A percentile compares a stretch with the other conserved stretches of the same genome.
These are phyloP conservation scores for Pitta sordida DNA, from an alignment of 2,113 vertebrate genomes.

Conservation along the genomic window DNA sequence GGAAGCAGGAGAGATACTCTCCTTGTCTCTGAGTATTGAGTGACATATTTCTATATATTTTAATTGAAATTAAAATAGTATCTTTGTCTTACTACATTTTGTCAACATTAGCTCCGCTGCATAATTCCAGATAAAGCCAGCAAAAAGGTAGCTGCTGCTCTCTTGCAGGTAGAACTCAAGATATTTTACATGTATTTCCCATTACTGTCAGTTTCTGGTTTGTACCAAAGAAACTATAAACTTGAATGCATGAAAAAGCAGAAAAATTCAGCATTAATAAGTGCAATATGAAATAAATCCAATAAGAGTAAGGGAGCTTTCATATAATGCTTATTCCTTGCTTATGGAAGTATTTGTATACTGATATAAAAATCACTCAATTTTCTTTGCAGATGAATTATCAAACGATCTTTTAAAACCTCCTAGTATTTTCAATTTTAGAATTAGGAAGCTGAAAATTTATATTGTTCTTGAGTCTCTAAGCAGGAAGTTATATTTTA, in stretches of 20 bases:
- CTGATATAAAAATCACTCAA: background rate
- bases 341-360: background rate
- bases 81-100: background rate
- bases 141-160: background rate
- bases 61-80: background rate
- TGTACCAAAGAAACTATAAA: background rate
- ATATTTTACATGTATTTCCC: background rate
- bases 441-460: background rate
- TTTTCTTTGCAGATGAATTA: background rate
- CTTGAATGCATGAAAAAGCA: background rate
- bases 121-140: background rate
- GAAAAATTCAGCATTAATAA: background rate
- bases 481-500: background rate
- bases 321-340: background rate
- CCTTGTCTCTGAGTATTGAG: background rate
- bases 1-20: background rate
- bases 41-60: background rate
- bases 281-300: background rate
- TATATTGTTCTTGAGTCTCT: background rate
- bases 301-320: background rate
- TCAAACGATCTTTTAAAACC: background rate
- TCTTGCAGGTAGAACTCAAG: background rate
- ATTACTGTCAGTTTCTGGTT: constrained; percentile 4
- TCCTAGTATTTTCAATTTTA: background rate
- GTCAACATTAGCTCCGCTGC: background rate